Conservation (phyloP, 2,888 invertebrate genomes). For the Drosophila picticornis region DNA sequence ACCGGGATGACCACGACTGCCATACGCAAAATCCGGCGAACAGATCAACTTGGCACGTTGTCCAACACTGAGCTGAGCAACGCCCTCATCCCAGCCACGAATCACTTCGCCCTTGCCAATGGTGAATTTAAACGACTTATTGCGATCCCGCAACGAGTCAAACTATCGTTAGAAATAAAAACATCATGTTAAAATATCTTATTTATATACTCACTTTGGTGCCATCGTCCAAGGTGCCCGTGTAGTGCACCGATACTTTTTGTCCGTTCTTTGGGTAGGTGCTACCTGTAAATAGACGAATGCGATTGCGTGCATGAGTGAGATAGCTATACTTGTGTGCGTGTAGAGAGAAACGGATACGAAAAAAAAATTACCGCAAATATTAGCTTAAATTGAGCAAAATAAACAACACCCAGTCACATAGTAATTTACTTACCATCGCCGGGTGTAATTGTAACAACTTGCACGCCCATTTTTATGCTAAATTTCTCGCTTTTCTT, state of each 20-base stretch:
- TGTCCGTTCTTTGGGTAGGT: slow-evolving; percentile 97
- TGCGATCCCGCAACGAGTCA: slow-evolving; percentile 98
- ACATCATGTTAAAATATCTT: neutral
- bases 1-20: slow-evolving; percentile 95
- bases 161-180: slow-evolving; percentile 86
- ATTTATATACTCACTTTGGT: slow-evolving; percentile 86
- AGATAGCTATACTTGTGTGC: slow-evolving; percentile 25
- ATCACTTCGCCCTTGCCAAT: slow-evolving; percentile 98
- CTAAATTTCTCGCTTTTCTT: slow-evolving; percentile 19
- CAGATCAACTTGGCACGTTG: slow-evolving; percentile 97
- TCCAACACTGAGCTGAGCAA: slow-evolving; percentile 96
- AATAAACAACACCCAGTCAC: neutral
- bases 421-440: slow-evolving; percentile 89
- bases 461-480: slow-evolving; percentile 92
- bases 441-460: slow-evolving; percentile 92
- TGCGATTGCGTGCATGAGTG: slow-evolving; percentile 18
- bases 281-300: slow-evolving; percentile 87
- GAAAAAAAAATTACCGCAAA: slow-evolving; percentile 25
- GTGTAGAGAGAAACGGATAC: slow-evolving; percentile 27
- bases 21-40: slow-evolving; percentile 98
- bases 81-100: slow-evolving; percentile 98
- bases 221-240: slow-evolving; percentile 96
- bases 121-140: slow-evolving; percentile 97
- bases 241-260: slow-evolving; percentile 98
- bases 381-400: slow-evolving; percentile 20